Evolutionary conservation across 2,797 vertebrate species (phyloP).

Genomic region (Mormyrops attenuatus): DNA sequence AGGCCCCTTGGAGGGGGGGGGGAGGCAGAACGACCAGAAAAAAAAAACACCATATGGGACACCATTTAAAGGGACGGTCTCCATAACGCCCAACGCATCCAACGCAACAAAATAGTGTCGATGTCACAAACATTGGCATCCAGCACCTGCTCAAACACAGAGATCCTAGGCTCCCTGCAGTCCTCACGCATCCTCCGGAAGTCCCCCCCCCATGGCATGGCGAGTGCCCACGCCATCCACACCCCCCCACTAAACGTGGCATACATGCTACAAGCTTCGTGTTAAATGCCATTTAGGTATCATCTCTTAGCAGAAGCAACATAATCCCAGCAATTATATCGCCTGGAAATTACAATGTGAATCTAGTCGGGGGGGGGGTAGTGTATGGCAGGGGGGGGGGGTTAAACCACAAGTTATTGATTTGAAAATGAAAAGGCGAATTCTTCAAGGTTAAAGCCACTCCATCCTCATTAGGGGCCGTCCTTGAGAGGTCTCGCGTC

Average conservation of each 20-base stretch:
- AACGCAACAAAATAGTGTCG: not conserved
- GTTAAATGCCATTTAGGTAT: constrained; percentile 58
- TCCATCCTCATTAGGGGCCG: constrained; percentile 72
- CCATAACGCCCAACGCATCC: not conserved
- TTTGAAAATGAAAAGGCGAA: constrained; percentile 78
- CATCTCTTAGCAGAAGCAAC: constrained; percentile 55
- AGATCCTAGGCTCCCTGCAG: not conserved
- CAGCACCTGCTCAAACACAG: not conserved
- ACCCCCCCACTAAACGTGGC: constrained; percentile 45
- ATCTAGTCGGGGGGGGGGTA: constrained; percentile 47
- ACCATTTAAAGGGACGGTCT: not conserved
- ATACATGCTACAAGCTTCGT: constrained; percentile 51
- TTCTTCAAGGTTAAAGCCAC: constrained; percentile 76
- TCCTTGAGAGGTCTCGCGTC: constrained; percentile 72
- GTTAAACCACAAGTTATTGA: constrained; percentile 75
- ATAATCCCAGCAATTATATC: constrained; percentile 74
- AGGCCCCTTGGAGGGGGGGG: constrained; percentile 34
- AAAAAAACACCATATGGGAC: not conserved
- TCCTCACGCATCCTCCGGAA: not conserved
- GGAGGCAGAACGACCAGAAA: not conserved
- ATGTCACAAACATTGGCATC: not conserved
- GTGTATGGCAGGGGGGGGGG: too few relatives aligned
- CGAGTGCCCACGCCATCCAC: constrained; percentile 43
- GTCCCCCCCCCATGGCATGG: not conserved
- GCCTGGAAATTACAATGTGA: constrained; percentile 69